Evolutionary conservation across 2,113 vertebrate species (phyloP).

Genomic region (Erythrolamprus reginae): DNA sequence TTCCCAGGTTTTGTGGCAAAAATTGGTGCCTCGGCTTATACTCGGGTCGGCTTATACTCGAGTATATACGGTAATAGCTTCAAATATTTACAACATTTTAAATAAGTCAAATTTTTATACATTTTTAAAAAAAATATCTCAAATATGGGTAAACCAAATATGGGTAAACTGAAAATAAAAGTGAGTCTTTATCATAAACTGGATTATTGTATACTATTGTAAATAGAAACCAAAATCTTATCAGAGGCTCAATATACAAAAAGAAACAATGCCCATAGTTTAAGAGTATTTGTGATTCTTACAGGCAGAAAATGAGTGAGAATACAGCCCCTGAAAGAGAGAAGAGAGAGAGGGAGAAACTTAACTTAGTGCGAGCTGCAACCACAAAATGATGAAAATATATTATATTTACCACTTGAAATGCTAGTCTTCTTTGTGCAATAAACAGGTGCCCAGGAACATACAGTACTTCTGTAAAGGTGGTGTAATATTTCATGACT

Average conservation of each 20-base stretch:
- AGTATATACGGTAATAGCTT: no score
- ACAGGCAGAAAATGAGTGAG: not conserved
- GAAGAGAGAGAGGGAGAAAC: not conserved
- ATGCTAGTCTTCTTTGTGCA: not conserved
- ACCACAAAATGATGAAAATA: slow-evolving; percentile 17
- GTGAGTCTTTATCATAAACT: not conserved
- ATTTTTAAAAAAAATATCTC: not conserved
- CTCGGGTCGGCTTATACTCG: no score
- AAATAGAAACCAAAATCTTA: not conserved
- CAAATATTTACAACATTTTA: not conserved
- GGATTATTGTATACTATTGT: not conserved
- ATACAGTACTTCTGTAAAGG: not conserved
- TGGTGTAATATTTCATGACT: not conserved
- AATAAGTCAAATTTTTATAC: not conserved
- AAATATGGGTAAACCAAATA: slow-evolving; percentile 20
- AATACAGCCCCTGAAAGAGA: not conserved
- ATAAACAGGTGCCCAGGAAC: not conserved
- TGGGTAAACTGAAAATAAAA: slow-evolving; percentile 14
- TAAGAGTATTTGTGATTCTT: slow-evolving; percentile 17
- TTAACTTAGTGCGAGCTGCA: slow-evolving; percentile 9
- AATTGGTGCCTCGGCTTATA: no score
- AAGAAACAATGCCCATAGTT: not conserved
- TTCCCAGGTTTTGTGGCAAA: no score
- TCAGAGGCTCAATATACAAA: not conserved
- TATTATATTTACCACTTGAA: not conserved